Base-by-base conservation (phyloP, 2,888 invertebrate genomes). In the Hanleya hanleyi region DNA sequence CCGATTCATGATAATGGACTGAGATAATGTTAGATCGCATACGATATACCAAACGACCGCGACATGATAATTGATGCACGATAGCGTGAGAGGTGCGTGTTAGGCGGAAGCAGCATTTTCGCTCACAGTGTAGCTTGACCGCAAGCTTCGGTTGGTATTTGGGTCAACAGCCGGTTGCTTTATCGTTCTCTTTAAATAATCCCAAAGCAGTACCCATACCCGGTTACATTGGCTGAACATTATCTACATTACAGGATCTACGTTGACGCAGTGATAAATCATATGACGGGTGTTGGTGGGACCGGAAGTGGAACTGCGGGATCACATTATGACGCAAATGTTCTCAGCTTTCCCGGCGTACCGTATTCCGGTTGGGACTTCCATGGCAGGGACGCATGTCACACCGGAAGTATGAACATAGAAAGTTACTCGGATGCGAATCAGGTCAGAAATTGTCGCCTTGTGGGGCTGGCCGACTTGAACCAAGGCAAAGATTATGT, bases 181-280 rank as follows among this genome's bases (percentile, higher is more conserved):
- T n/a, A n/a, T n/a, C n/a, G n/a, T n/a, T n/a, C n/a, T n/a, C n/a
- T n/a, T n/a, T n/a, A n/a, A n/a, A n/a, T n/a, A n/a, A n/a, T n/a
- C n/a, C n/a, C n/a, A n/a, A n/a, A n/a, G n/a, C n/a, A n/a, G n/a
- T n/a, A n/a, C n/a, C n/a, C n/a, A n/a, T n/a, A n/a, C n/a, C n/a
- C n/a, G n/a, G n/a, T n/a, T n/a, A n/a, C n/a, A n/a, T n/a, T n/a
- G n/a, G n/a, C n/a, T n/a, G n/a, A n/a, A n/a, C n/a, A n/a, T n/a
- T n/a, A n/a, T n/a, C n/a, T 66, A 33, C 73, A 35, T 73, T 83
- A 22, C 88, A 94, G 96, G 84, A 95, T 97, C 82, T 95, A 94
- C 88, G 94, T 93, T 0, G 96, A 96, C 84, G 92, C 93, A 0
- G 93, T 97, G 18, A 92, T 96, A 73, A 97, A 97, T 90, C 97